A percentile compares a stretch with the other conserved stretches of the same genome.
Evolutionary conservation across 2,888 invertebrate genomes (phyloP).

Genomic region (Zygaena filipendulae): DNA sequence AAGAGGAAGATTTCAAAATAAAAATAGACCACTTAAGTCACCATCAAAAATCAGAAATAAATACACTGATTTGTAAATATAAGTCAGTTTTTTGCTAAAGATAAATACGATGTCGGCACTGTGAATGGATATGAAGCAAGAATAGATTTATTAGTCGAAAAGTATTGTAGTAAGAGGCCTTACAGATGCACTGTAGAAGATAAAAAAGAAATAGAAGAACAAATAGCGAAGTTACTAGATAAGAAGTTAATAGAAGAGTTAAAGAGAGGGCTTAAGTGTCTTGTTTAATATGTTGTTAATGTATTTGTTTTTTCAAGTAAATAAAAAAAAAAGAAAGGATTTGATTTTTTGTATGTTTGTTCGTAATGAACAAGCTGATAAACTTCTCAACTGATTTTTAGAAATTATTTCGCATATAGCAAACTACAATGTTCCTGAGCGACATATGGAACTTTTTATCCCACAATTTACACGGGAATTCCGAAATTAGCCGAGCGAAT

Average conservation of each 20-base stretch:
- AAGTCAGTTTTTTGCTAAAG: conserved; percentile 10
- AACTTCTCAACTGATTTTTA: too few species aligned
- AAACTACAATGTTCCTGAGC: too few species aligned
- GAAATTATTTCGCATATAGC: too few species aligned
- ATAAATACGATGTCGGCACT: conserved; percentile 11
- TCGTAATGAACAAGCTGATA: too few species aligned
- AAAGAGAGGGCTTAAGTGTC: too few species aligned
- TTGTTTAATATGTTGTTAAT: too few species aligned
- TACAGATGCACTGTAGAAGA: conserved; percentile 11
- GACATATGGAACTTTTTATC: too few species aligned
- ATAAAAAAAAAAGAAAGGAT: too few species aligned
- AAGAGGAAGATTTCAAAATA: conserved; percentile 7
- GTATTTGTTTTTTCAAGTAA: too few species aligned
- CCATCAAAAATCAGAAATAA: conserved; percentile 4
- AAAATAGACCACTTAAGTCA: conserved; percentile 5
- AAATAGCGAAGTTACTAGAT: conserved; percentile 8
- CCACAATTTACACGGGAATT: too few species aligned
- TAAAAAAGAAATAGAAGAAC: conserved; percentile 13
- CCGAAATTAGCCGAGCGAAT: too few species aligned
- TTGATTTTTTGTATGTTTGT: too few species aligned
- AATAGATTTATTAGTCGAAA: conserved; percentile 10
- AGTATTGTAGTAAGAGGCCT: conserved; percentile 11
- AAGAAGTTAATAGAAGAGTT: conserved; percentile 13
- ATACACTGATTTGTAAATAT: conserved; percentile 4
- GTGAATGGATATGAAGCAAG: conserved; percentile 9